Conservation (phyloP, 2,797 vertebrate species). For the Pogonophryne albipinna region DNA sequence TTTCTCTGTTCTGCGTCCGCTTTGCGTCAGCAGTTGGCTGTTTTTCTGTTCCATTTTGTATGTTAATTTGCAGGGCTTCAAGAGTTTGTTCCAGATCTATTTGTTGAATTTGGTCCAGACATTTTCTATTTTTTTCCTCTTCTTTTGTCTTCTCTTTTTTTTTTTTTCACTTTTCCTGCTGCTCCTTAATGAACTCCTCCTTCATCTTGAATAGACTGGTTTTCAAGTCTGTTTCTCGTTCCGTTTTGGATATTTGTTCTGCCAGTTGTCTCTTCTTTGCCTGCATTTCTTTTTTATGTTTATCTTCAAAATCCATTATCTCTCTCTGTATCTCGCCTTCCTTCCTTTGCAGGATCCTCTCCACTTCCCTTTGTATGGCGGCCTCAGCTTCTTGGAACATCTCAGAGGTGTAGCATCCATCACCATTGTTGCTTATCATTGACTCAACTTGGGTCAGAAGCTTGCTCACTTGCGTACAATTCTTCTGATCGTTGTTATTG, state of each 20-base stretch:
- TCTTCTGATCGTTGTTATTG: slow-evolving; percentile 11
- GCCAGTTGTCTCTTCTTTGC: not conserved
- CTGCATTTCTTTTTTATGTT: not conserved
- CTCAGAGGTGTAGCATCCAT: slow-evolving; percentile 12
- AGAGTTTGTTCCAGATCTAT: slow-evolving; percentile 7
- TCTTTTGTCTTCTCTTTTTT: slow-evolving; percentile 20
- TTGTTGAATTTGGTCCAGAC: not conserved
- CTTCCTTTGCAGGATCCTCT: slow-evolving; percentile 42
- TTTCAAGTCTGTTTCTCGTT: not conserved
- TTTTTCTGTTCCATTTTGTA: not conserved
- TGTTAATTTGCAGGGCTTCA: not conserved
- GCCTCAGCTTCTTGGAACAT: slow-evolving; percentile 56
- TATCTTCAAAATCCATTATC: not conserved
- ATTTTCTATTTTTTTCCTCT: not conserved
- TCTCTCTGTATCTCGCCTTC: slow-evolving; percentile 35
- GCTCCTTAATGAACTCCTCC: not conserved
- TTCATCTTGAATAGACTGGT: not conserved
- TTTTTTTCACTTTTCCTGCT: slow-evolving; percentile 24
- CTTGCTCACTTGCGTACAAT: slow-evolving; percentile 5
- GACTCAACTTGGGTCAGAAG: slow-evolving; percentile 24
- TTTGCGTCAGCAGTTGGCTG: not conserved
- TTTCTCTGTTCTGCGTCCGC: not conserved
- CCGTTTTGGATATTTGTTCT: not conserved
- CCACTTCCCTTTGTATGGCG: slow-evolving; percentile 46
- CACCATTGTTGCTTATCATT: slow-evolving; percentile 37